phyloP scores from a whole-genome alignment of 92 coral and sea anemone genomes.

The Porites lobata region DNA sequence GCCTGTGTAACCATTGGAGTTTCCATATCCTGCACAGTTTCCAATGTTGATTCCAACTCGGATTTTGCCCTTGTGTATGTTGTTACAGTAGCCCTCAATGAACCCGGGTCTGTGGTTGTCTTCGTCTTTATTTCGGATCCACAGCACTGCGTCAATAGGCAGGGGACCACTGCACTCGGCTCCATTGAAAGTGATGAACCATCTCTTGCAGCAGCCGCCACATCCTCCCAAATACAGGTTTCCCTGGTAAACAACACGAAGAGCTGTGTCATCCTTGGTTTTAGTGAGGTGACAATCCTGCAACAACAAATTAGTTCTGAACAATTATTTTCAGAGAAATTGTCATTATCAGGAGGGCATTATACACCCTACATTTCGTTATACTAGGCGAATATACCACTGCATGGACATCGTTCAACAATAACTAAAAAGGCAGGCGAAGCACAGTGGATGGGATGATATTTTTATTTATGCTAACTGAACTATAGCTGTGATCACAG shows the following conservation, averaged over 20 bases:
- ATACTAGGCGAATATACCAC: no score
- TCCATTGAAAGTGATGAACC: slow-evolving; percentile 65
- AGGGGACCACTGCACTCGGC: slow-evolving; percentile 49
- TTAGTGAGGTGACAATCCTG: slow-evolving; percentile 37
- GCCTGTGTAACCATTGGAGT: slow-evolving; percentile 33
- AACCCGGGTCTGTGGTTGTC: slow-evolving; percentile 20
- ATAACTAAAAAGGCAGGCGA: no score
- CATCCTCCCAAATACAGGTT: background rate
- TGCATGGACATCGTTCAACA: no score
- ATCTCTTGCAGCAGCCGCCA: slow-evolving; percentile 31
- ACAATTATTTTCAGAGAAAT: no score
- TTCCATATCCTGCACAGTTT: slow-evolving; percentile 25
- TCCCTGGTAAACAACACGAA: slow-evolving; percentile 51
- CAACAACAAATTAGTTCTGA: background rate
- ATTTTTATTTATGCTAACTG: no score
- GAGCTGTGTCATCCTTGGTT: slow-evolving; percentile 12
- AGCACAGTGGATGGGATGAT: no score
- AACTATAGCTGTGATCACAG: no score
- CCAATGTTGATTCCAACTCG: slow-evolving; percentile 59
- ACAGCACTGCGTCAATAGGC: slow-evolving; percentile 35
- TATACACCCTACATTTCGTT: no score
- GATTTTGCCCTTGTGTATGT: slow-evolving; percentile 42
- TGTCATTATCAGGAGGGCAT: no score
- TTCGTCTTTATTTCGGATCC: background rate
- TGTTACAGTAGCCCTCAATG: slow-evolving; percentile 54